phyloP scores from a whole-genome alignment of 2,113 vertebrate genomes.

The Tricholaema leucomelas region DNA sequence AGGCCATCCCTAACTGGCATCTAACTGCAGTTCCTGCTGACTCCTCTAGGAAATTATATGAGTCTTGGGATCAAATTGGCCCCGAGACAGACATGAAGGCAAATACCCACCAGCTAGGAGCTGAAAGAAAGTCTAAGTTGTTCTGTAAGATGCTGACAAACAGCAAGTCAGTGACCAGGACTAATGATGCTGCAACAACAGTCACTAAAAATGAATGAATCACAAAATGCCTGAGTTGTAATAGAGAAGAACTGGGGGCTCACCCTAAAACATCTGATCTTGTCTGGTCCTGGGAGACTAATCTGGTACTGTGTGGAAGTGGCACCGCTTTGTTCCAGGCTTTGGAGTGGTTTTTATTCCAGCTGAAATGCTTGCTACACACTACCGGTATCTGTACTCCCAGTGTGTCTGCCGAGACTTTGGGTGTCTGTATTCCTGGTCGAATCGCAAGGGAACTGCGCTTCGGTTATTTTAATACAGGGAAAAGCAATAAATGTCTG shows the following conservation, averaged over 20 bases:
- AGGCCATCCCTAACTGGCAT: not conserved
- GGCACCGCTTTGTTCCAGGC: not conserved
- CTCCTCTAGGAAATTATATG: not conserved
- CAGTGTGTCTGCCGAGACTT: not conserved
- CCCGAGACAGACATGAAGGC: not conserved
- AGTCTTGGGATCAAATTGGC: not conserved
- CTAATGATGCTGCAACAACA: not conserved
- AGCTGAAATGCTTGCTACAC: not conserved
- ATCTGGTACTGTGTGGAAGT: not conserved
- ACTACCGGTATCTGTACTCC: not conserved
- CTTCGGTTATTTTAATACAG: slow-evolving; percentile 31
- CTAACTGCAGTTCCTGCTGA: not conserved
- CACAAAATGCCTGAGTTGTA: not conserved
- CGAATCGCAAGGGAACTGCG: not conserved
- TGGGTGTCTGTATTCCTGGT: not conserved
- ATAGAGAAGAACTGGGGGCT: not conserved
- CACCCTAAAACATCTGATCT: not conserved
- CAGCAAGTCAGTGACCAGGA: not conserved
- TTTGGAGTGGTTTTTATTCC: not conserved
- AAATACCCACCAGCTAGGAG: not conserved
- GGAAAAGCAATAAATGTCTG: slow-evolving; percentile 18
- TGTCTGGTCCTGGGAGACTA: not conserved
- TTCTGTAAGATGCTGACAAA: not conserved
- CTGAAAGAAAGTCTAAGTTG: not conserved
- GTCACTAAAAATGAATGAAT: not conserved